Evolutionary conservation across 30 jellyfish, hydroid and myxozoan genomes (phyloP).

Genomic region (Hydractinia echinata): DNA sequence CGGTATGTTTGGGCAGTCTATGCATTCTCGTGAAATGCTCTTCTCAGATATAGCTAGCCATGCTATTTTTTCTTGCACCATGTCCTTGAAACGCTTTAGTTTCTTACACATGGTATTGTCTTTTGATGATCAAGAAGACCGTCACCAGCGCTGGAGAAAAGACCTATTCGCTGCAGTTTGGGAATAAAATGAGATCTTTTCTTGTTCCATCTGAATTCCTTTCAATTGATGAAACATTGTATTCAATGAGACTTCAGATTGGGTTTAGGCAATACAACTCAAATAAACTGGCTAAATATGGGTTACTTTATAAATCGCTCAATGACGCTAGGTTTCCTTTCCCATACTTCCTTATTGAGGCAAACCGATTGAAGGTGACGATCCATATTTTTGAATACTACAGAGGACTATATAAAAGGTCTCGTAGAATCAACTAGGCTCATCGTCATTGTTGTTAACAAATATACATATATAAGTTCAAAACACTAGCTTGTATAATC

Average conservation of each 20-base stretch:
- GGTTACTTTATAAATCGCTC: slow-evolving; percentile 32
- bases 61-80: not conserved
- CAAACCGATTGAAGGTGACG: slow-evolving; percentile 36
- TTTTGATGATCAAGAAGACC: slow-evolving; percentile 9
- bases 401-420: slow-evolving; percentile 27
- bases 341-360: slow-evolving; percentile 31
- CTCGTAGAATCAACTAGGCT: not conserved
- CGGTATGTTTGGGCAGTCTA: not conserved
- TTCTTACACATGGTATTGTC: not conserved
- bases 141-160: not conserved
- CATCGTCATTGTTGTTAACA: too few species aligned
- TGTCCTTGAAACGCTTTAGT: not conserved
- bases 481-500: too few species aligned
- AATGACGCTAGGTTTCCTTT: slow-evolving; percentile 36
- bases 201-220: slow-evolving; percentile 17
- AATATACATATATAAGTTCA: too few species aligned
- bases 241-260: slow-evolving; percentile 45
- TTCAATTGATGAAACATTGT: not conserved
- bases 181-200: not conserved
- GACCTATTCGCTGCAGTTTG: not conserved
- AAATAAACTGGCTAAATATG: slow-evolving; percentile 34
- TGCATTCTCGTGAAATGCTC: not conserved
- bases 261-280: slow-evolving; percentile 35
- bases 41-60: not conserved
- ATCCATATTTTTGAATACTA: slow-evolving; percentile 35